Evolutionary conservation across 2,113 vertebrate genomes (phyloP).

Genomic region (Thunnus thynnus): DNA sequence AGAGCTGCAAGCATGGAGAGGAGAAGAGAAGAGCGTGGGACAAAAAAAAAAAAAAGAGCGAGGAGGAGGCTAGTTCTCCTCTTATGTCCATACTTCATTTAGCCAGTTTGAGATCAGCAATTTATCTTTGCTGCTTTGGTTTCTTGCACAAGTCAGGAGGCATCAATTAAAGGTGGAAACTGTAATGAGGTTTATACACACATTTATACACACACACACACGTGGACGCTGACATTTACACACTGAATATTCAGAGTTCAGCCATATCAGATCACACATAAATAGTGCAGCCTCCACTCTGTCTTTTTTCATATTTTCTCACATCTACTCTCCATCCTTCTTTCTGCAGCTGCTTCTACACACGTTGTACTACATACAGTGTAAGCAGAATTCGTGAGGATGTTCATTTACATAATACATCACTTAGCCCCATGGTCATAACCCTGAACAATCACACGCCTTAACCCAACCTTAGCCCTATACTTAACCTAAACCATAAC

Average conservation of each 20-base stretch:
- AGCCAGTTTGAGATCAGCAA: not conserved
- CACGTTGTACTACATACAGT: not conserved
- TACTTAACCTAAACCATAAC: not conserved
- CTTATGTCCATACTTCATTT: not conserved
- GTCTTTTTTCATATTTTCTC: no score
- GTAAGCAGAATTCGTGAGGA: not conserved
- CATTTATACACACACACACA: not conserved
- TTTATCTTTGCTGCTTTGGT: not conserved
- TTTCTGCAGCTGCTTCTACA: not conserved
- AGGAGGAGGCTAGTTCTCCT: not conserved
- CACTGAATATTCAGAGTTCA: slow-evolving; percentile 5
- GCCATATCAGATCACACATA: not conserved
- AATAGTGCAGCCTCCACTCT: not conserved
- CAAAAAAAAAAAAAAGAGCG: not conserved
- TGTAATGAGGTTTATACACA: slow-evolving; percentile 1
- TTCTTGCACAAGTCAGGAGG: not conserved
- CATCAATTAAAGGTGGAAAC: not conserved
- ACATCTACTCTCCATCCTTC: not conserved
- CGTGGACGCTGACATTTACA: not conserved
- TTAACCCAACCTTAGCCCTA: no score
- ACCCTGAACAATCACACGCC: no score
- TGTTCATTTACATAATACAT: no score
- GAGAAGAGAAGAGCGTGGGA: not conserved
- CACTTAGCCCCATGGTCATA: no score
- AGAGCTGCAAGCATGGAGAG: not conserved